These are phyloP conservation scores for Oreochromis aureus DNA, from an alignment of 2,113 vertebrate genomes.

Conservation along the genomic window DNA sequence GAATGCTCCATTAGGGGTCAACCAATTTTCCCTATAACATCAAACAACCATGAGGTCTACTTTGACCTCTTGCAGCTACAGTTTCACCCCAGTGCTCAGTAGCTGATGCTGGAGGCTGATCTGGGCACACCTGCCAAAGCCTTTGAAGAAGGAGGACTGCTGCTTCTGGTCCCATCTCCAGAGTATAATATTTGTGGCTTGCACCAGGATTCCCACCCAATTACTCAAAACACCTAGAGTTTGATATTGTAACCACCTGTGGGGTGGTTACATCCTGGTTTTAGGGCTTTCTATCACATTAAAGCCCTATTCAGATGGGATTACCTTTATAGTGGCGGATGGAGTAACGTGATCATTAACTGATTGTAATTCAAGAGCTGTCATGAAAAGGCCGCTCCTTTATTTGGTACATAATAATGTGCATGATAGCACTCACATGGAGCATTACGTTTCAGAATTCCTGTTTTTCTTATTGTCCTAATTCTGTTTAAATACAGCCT, in stretches of 20 bases:
- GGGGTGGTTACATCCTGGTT: neutral
- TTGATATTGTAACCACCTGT: neutral
- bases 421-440: neutral
- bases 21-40: neutral
- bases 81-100: neutral
- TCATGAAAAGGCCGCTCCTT: neutral
- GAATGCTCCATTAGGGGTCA: conserved; percentile 11
- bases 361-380: neutral
- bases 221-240: neutral
- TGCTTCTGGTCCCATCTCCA: neutral
- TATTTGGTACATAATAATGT: neutral
- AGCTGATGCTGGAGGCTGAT: conserved; percentile 20
- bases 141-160: conserved; percentile 10
- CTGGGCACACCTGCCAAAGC: neutral
- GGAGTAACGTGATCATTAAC: neutral
- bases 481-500: neutral
- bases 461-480: neutral
- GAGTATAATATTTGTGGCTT: neutral
- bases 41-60: neutral
- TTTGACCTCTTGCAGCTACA: neutral
- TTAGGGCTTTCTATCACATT: neutral
- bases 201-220: neutral
- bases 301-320: neutral
- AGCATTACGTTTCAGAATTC: neutral
- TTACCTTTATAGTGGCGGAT: neutral